A percentile compares a stretch with the other conserved stretches of the same genome.
These are phyloP conservation scores for Trypoxylon attenuatum DNA, from an alignment of 2,888 invertebrate genomes.

Conservation along the genomic window DNA sequence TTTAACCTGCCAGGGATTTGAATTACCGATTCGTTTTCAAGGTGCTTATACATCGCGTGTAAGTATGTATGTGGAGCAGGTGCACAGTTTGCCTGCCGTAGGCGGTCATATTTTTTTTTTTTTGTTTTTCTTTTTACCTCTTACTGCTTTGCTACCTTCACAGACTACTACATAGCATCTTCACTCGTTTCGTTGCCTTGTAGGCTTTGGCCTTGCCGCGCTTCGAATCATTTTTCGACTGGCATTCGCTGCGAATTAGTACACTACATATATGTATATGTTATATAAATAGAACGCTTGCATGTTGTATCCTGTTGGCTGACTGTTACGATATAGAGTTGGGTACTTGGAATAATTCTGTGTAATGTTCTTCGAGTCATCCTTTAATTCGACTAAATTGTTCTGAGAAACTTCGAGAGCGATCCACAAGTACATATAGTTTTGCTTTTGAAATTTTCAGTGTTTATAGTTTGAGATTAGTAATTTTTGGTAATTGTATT, in stretches of 20 bases:
- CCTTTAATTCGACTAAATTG: no score
- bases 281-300: slow-evolving; percentile 48
- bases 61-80: slow-evolving; percentile 55
- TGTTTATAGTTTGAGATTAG: no score
- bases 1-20: not conserved
- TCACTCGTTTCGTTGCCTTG: slow-evolving; percentile 25
- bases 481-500: no score
- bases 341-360: no score
- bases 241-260: slow-evolving; percentile 34
- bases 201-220: not conserved
- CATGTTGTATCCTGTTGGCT: slow-evolving; percentile 28
- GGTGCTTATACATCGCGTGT: slow-evolving; percentile 28
- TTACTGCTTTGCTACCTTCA: slow-evolving; percentile 34
- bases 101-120: slow-evolving; percentile 59
- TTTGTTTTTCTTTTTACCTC: no score
- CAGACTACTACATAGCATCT: slow-evolving; percentile 26
- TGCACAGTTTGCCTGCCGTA: slow-evolving; percentile 57
- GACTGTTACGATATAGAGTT: slow-evolving; percentile 20
- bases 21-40: not conserved
- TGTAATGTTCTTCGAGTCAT: no score
- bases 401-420: no score
- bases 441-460: no score
- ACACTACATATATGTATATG: no score
- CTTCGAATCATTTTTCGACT: slow-evolving; percentile 12
- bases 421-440: no score